Base-by-base conservation (phyloP, 2,797 vertebrate genomes). In the Galago senegalensis region DNA sequence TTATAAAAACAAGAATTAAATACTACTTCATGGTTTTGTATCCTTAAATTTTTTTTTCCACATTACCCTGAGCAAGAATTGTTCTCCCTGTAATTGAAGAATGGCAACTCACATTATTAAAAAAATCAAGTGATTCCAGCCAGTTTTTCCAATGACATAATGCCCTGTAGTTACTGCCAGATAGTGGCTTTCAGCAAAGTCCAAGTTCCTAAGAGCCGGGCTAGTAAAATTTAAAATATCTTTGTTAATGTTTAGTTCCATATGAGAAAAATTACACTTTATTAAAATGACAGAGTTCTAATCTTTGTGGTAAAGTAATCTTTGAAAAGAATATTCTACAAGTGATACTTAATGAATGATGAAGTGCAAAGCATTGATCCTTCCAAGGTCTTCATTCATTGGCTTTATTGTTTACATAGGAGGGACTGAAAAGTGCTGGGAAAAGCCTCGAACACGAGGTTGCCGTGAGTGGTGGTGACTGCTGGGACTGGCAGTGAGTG, bases 171-270 rank as follows among this genome's bases (percentile, higher is more conserved):
- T 90, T 75, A 63, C 72, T 90, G 40, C 53, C 60, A 61, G 92
- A 76, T 5, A 83, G 76, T 77, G 20, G 4, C 31, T 75, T 60
- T 93, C 14, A 27, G n/a, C 27, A 29, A 34, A 83, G 63, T 65
- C 34, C 20, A 83, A 90, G 27, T 97, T 90, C 76, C 23, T 91
- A 80, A 92, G 88, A 95, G 73, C 56, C 72, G 58, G 87, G 40
- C 65, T 65, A 90, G 11, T 93, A 76, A 91, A 89, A 80, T 86
- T 97, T 94, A 82, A 27, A 96, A 88, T 34, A 27, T 81, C 77
- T 85, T 96, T 23, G 86, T 97, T 89, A 81, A 14, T 46, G n/a
- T 85, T 87, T 76, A 63, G 72, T 56, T 73, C 58, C 84, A 7
- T 31, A 37, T 37, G 46, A 96, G 95, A 94, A 87, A 96, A 81